Evolutionary conservation across 2,113 vertebrate genomes (phyloP).

Genomic region (Thalassoma bifasciatum): DNA sequence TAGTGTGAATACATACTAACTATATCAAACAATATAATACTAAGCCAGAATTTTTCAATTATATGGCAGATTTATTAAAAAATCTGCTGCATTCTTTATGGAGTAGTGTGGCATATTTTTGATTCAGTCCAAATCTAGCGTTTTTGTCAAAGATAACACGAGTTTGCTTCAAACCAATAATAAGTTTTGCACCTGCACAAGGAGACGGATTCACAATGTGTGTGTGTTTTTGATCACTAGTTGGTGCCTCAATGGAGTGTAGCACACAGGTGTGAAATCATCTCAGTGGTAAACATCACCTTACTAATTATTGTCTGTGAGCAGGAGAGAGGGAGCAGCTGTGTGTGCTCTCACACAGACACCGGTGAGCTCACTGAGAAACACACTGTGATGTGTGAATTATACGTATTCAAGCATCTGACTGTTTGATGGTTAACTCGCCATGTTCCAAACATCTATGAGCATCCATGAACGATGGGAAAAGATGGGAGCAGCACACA

Average conservation of each 20-base stretch:
- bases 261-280: constrained; percentile 18
- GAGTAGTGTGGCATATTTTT: background rate
- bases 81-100: background rate
- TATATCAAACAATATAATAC: background rate
- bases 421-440: background rate
- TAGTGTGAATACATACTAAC: background rate
- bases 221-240: constrained; percentile 14
- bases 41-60: background rate
- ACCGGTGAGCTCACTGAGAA: background rate
- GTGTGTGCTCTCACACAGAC: background rate
- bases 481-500: background rate
- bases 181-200: background rate
- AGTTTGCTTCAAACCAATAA: background rate
- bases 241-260: constrained; percentile 2
- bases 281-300: background rate
- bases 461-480: background rate
- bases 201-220: background rate
- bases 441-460: background rate
- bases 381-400: background rate
- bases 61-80: too few species aligned
- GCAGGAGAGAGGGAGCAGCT: constrained; percentile 4
- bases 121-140: background rate
- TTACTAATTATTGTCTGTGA: constrained; percentile 3
- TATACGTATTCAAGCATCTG: background rate
- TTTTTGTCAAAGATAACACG: background rate